Conservation (phyloP, 2,888 invertebrate species). For the Trichogramma evanescens region DNA sequence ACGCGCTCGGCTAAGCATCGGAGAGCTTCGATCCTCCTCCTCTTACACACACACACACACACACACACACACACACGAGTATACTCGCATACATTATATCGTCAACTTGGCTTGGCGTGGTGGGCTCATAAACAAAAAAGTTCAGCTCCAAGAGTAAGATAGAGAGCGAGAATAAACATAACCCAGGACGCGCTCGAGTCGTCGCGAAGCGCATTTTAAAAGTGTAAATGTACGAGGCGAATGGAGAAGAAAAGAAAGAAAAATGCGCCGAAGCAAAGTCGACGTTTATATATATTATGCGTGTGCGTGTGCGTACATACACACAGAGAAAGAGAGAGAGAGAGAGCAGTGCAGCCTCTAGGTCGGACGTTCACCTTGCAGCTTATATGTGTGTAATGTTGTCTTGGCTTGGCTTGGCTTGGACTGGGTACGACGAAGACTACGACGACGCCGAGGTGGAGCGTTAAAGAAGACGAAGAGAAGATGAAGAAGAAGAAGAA, state of each 20-base stretch:
- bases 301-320: conserved; percentile 11
- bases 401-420: conserved; percentile 15
- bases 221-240: too few relatives aligned
- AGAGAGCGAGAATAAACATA: too few relatives aligned
- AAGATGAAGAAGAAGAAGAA: conserved; percentile 1
- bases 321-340: conserved; percentile 15
- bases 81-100: too few relatives aligned
- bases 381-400: conserved; percentile 22
- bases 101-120: too few relatives aligned
- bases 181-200: too few relatives aligned
- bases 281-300: background rate
- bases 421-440: conserved; percentile 11
- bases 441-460: background rate
- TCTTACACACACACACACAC: too few relatives aligned
- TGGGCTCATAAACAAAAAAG: too few relatives aligned
- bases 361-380: conserved; percentile 47
- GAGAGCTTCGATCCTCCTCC: too few relatives aligned
- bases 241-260: conserved; percentile 17
- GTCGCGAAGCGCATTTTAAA: too few relatives aligned
- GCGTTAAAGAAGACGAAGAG: conserved; percentile 9
- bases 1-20: too few relatives aligned
- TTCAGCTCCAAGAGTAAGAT: too few relatives aligned
- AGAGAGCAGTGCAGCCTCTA: conserved; percentile 38
- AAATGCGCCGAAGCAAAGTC: conserved; percentile 2
- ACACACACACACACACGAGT: too few relatives aligned